A percentile compares a stretch with the other conserved stretches of the same genome.
phyloP scores from a whole-genome alignment of 2,113 vertebrate genomes.

The Corydoras maculifer region DNA sequence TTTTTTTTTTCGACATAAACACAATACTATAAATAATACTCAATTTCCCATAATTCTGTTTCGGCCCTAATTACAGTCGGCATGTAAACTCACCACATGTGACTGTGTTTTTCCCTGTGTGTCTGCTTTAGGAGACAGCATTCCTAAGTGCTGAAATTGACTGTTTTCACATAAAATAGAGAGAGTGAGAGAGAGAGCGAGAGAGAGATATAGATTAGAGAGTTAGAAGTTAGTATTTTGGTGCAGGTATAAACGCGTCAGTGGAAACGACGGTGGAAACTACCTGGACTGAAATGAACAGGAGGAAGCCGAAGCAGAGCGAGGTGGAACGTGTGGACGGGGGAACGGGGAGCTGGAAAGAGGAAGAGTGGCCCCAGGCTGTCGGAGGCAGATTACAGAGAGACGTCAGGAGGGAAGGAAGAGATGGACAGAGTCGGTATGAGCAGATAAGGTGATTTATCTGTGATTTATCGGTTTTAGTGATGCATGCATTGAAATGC shows the following conservation, averaged over 20 bases:
- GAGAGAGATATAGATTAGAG: neutral
- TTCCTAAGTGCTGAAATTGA: constrained; percentile 31
- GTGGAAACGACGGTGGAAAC: constrained; percentile 49
- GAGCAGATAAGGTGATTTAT: neutral
- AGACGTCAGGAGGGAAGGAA: constrained; percentile 11
- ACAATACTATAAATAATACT: no score
- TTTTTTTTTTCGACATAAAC: no score
- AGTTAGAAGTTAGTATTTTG: no score
- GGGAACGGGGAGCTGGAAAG: constrained; percentile 54
- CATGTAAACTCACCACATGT: constrained; percentile 31
- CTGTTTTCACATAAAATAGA: constrained; percentile 9
- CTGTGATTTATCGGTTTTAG: no score
- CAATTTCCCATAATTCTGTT: neutral
- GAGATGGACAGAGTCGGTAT: neutral
- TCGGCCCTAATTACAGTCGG: neutral
- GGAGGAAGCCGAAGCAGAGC: constrained; percentile 59
- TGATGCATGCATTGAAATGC: no score
- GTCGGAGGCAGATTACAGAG: constrained; percentile 59
- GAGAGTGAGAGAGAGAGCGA: neutral
- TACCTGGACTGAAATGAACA: constrained; percentile 29
- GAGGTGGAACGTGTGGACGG: constrained; percentile 57
- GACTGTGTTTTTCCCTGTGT: constrained; percentile 14
- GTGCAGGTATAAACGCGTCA: constrained; percentile 19
- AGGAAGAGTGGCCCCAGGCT: constrained; percentile 65
- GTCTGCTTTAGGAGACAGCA: constrained; percentile 24